These are phyloP conservation scores for Sphenodon punctatus DNA, from an alignment of 2,797 vertebrate species.

Conservation along the genomic window DNA sequence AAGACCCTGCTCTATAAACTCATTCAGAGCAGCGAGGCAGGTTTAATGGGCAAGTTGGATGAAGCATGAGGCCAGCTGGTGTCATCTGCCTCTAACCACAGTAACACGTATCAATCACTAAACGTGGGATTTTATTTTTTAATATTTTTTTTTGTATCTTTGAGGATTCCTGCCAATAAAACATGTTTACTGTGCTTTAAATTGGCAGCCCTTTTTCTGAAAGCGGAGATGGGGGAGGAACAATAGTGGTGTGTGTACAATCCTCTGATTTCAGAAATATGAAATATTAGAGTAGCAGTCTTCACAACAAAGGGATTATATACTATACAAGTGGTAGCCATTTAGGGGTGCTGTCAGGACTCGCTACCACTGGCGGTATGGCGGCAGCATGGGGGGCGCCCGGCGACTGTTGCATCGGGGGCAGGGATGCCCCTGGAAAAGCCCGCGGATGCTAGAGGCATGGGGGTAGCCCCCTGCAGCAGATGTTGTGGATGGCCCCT, in stretches of 20 bases:
- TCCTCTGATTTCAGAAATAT: neutral
- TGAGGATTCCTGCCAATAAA: constrained; percentile 26
- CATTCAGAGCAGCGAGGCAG: constrained; percentile 44
- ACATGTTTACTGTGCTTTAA: constrained; percentile 28
- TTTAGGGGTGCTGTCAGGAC: no score
- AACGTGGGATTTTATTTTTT: neutral
- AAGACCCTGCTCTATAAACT: constrained; percentile 17
- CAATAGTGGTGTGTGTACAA: neutral
- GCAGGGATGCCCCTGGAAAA: no score
- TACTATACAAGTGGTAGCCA: neutral
- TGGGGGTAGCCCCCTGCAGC: no score
- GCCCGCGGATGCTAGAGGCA: no score
- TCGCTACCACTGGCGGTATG: no score
- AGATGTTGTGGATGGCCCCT: no score
- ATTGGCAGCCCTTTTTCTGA: neutral
- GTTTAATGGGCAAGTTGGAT: constrained; percentile 60
- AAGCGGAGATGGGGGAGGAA: neutral
- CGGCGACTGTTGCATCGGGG: no score
- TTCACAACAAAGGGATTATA: neutral
- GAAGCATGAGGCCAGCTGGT: constrained; percentile 58
- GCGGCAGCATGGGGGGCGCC: no score
- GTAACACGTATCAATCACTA: constrained; percentile 52
- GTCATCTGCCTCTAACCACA: constrained; percentile 50
- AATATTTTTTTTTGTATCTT: constrained; percentile 10
- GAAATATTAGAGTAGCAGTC: neutral